phyloP scores from a whole-genome alignment of 1,140 invertebrate genomes.

The Chelonus insularis region DNA sequence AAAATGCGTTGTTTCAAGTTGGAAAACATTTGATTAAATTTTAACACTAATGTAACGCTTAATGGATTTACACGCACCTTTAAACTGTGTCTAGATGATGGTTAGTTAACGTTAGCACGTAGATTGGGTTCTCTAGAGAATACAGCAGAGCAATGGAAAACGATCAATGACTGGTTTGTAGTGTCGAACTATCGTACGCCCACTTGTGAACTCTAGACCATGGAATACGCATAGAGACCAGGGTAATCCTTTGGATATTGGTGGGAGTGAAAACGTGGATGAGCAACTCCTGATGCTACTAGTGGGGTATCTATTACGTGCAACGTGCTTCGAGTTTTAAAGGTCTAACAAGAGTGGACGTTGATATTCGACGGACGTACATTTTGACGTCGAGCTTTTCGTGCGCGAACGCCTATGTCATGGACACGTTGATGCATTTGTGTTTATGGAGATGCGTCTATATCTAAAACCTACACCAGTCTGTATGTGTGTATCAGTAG shows the following conservation, averaged over 20 bases:
- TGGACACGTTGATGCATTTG: neutral
- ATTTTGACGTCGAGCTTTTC: constrained; percentile 28
- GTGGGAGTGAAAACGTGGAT: constrained; percentile 12
- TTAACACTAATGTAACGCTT: too few species aligned
- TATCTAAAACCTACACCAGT: too few species aligned
- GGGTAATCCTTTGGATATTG: constrained; percentile 25
- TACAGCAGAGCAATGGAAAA: neutral
- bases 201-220: constrained; percentile 11
- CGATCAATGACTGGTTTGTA: constrained; percentile 18
- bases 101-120: too few species aligned
- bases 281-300: neutral
- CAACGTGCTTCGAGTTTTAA: constrained; percentile 31
- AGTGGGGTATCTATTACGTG: constrained; percentile 30
- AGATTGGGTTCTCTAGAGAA: too few species aligned
- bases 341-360: constrained; percentile 21
- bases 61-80: too few species aligned
- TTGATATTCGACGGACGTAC: constrained; percentile 31
- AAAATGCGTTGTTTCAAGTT: too few species aligned
- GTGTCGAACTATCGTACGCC: constrained; percentile 15
- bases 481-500: neutral
- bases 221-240: constrained; percentile 3
- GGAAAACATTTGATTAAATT: too few species aligned
- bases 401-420: constrained; percentile 12
- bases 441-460: neutral
- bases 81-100: too few species aligned